Conservation (phyloP, 2,113 vertebrate species). For the Apodemus sylvaticus region DNA sequence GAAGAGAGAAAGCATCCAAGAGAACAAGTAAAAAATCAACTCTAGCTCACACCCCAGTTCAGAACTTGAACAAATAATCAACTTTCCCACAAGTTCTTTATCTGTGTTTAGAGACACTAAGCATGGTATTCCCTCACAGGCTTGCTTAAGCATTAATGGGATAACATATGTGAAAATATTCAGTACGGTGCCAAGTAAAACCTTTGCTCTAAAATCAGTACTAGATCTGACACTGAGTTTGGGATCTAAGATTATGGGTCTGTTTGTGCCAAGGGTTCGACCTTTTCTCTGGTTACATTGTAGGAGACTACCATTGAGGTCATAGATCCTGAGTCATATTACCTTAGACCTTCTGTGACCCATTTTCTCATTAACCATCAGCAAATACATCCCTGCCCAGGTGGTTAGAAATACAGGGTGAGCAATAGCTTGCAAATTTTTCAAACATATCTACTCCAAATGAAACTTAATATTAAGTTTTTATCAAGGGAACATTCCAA, state of each 20-base stretch:
- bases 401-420: not conserved
- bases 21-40: not conserved
- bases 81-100: not conserved
- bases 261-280: not conserved
- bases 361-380: conserved; percentile 17
- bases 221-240: not conserved
- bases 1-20: not conserved
- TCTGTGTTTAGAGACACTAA: not conserved
- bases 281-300: not conserved
- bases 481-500: conserved; percentile 38
- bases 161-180: conserved; percentile 33
- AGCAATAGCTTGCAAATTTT: conserved; percentile 18
- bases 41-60: not conserved
- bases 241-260: not conserved
- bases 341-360: not conserved
- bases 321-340: not conserved
- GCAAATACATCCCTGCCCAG: not conserved
- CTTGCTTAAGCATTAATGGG: not conserved
- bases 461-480: conserved; percentile 43
- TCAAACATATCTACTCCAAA: conserved; percentile 31
- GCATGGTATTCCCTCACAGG: not conserved
- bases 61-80: conserved; percentile 15
- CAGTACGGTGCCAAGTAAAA: conserved; percentile 1
- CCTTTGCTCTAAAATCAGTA: not conserved
- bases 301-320: not conserved